A percentile compares a stretch with the other conserved stretches of the same genome.
Evolutionary conservation across 2,888 invertebrate genomes (phyloP).

Genomic region (Oligia latruncula): DNA sequence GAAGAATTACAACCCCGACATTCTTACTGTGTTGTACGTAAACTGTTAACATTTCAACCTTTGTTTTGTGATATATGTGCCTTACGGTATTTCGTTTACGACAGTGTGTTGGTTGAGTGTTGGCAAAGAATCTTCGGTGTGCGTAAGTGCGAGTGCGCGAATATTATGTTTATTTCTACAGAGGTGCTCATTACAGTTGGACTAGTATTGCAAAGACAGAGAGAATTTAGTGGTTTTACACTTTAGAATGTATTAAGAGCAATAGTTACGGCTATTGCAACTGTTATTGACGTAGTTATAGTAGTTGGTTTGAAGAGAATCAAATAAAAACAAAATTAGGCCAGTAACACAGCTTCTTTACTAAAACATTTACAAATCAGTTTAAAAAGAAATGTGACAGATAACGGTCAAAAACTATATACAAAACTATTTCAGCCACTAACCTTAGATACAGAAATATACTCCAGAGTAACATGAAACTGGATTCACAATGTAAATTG

Average conservation of each 20-base stretch:
- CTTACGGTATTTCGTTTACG: slow-evolving; percentile 39
- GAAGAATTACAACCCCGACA: slow-evolving; percentile 64
- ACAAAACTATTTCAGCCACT: slow-evolving; percentile 56
- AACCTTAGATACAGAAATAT: slow-evolving; percentile 54
- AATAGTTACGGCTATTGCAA: background rate
- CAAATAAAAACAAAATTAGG: slow-evolving; percentile 8
- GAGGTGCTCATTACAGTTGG: background rate
- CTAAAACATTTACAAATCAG: slow-evolving; percentile 1
- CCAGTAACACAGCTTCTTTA: background rate
- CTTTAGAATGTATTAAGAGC: background rate
- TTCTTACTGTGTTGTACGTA: slow-evolving; percentile 53
- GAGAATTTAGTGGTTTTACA: background rate
- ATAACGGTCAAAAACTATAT: slow-evolving; percentile 54
- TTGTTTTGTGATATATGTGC: slow-evolving; percentile 57
- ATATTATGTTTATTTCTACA: slow-evolving; percentile 10
- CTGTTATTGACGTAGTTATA: no score
- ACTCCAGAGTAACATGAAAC: slow-evolving; percentile 26
- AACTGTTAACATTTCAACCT: slow-evolving; percentile 60
- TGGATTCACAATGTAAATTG: slow-evolving; percentile 47
- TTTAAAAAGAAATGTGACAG: slow-evolving; percentile 42
- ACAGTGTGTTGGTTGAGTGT: slow-evolving; percentile 26
- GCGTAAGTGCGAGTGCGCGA: background rate
- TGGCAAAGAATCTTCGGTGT: slow-evolving; percentile 13
- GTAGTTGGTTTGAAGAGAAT: background rate
- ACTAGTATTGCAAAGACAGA: background rate